Percentiles rank a stretch among this genome's conserved stretches.
Conservation (phyloP, 2,797 vertebrate species). For the Malacoraja senta region DNA sequence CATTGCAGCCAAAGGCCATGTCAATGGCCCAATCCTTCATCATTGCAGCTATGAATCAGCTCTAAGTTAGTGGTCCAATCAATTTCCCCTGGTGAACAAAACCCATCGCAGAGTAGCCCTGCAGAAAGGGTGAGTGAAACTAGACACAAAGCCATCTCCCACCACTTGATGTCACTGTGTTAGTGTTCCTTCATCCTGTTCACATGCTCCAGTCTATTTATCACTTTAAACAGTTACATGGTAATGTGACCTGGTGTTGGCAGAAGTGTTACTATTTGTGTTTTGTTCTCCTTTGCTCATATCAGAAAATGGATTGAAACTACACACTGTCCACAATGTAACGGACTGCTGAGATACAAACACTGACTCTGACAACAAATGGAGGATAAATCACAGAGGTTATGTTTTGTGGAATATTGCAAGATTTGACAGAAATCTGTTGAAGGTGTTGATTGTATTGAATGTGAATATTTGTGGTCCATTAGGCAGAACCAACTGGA, state of each 20-base stretch:
- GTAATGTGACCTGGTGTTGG: neutral
- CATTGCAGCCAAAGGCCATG: neutral
- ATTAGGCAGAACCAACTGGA: too few relatives aligned
- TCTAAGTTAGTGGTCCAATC: neutral
- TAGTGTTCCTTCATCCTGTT: neutral
- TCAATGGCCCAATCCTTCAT: neutral
- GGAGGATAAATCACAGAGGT: too few relatives aligned
- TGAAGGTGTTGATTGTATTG: too few relatives aligned
- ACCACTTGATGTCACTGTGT: neutral
- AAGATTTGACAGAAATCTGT: too few relatives aligned
- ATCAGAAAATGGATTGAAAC: neutral
- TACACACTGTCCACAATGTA: too few relatives aligned
- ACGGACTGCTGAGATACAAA: too few relatives aligned
- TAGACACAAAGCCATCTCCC: neutral
- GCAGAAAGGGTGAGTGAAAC: too few relatives aligned
- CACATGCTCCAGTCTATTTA: neutral
- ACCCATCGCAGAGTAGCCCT: neutral
- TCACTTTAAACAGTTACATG: neutral
- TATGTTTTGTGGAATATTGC: too few relatives aligned
- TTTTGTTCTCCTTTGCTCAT: neutral
- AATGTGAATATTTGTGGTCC: too few relatives aligned
- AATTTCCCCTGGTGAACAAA: neutral
- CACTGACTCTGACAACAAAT: too few relatives aligned
- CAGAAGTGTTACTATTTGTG: neutral
- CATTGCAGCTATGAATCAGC: neutral